Evolutionary conservation across 2,797 vertebrate genomes (phyloP).

Genomic region (Sebastes hopkinsi): DNA sequence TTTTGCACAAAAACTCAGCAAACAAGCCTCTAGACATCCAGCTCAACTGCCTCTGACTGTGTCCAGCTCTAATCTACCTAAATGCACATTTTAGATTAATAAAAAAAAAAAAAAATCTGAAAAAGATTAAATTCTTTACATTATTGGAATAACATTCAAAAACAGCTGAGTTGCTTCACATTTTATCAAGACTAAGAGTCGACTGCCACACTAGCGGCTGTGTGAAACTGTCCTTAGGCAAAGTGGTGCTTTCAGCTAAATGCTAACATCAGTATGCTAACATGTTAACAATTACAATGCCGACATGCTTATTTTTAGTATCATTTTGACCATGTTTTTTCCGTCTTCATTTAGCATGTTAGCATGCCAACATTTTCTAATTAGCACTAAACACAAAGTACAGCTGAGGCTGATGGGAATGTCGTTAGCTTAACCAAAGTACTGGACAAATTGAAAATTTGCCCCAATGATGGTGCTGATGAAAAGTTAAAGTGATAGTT

Average conservation of each 20-base stretch:
- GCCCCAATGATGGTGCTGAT: too few species aligned
- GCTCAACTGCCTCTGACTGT: background rate
- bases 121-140: background rate
- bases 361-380: background rate
- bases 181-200: background rate
- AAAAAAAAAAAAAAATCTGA: background rate
- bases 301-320: too few species aligned
- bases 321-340: rapidly evolving
- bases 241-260: too few species aligned
- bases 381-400: background rate
- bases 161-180: background rate
- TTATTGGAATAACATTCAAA: background rate
- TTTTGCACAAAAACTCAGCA: background rate
- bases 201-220: background rate
- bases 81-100: background rate
- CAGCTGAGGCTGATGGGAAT: too few species aligned
- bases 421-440: background rate
- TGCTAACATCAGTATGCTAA: too few species aligned
- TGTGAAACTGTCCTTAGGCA: background rate
- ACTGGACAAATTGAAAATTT: background rate
- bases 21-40: background rate
- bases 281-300: too few species aligned
- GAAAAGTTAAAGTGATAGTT: too few species aligned
- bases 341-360: background rate
- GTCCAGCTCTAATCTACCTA: background rate